Evolutionary conservation across 2,113 vertebrate genomes (phyloP).

Genomic region (Laticauda colubrina): DNA sequence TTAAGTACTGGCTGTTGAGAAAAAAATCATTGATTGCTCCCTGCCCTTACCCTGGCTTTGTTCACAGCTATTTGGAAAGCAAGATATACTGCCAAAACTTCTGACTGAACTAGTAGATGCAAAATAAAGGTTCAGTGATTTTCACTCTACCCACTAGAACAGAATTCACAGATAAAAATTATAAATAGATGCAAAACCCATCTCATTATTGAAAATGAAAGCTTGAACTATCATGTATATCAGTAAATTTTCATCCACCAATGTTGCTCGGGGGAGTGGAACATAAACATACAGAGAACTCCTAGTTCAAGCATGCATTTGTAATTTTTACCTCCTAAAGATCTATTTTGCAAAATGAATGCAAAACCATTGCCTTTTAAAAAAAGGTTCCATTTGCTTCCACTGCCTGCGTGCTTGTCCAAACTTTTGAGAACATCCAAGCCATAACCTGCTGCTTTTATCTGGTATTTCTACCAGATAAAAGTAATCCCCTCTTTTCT

Average conservation of each 20-base stretch:
- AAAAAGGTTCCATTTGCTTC: neutral
- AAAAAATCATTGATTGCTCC: neutral
- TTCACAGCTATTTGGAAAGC: neutral
- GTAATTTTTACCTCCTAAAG: neutral
- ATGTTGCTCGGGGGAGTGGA: constrained; percentile 9
- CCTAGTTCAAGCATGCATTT: neutral
- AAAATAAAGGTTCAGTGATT: neutral
- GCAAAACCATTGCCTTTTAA: constrained; percentile 26
- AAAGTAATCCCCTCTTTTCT: too few species aligned
- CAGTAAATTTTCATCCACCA: neutral
- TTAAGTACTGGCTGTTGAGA: neutral
- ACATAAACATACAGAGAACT: constrained; percentile 1
- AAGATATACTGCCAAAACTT: neutral
- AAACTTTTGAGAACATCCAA: neutral
- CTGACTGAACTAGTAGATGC: neutral
- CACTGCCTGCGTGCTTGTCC: neutral
- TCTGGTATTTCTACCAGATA: neutral
- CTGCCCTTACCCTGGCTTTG: neutral
- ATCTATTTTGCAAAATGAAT: neutral
- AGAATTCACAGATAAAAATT: constrained; percentile 11
- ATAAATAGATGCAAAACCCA: neutral
- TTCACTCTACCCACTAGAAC: neutral
- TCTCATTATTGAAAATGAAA: neutral
- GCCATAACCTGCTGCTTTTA: neutral
- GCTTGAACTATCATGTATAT: neutral